A percentile compares a stretch with the other conserved stretches of the same genome.
Conservation (phyloP, 2,113 vertebrate species). For the Mustela lutreola region DNA sequence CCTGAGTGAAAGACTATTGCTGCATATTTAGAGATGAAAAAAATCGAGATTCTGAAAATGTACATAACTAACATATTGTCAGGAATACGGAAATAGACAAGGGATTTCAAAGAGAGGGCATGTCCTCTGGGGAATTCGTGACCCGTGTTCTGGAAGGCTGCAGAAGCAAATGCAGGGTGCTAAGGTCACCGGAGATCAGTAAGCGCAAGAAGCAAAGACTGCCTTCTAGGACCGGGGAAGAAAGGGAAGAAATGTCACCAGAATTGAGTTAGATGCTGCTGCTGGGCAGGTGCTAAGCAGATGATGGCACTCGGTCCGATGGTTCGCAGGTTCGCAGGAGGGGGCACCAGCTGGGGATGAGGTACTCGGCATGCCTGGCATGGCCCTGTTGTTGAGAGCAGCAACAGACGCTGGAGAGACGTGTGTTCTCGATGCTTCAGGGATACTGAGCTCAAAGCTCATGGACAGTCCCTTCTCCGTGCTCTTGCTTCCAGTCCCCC, state of each 20-base stretch:
- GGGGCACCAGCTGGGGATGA: not conserved
- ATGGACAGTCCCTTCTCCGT: not conserved
- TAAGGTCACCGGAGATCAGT: not conserved
- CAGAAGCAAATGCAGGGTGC: not conserved
- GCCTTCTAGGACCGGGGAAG: not conserved
- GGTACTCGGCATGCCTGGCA: not conserved
- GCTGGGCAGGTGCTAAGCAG: not conserved
- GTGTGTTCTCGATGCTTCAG: not conserved
- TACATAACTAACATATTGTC: not conserved
- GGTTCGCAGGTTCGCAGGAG: not conserved
- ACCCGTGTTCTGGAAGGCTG: not conserved
- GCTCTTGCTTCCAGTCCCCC: not conserved
- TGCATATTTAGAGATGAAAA: not conserved
- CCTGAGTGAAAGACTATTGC: not conserved
- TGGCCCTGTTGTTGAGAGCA: not conserved
- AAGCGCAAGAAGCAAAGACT: not conserved
- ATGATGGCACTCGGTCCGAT: rapidly evolving
- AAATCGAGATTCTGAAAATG: not conserved
- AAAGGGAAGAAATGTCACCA: not conserved
- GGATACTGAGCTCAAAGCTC: not conserved
- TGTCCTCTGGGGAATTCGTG: not conserved
- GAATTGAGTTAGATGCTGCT: not conserved
- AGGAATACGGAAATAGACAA: not conserved
- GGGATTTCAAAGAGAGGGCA: not conserved
- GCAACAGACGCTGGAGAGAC: not conserved